Conservation (phyloP, 1,140 invertebrate species). For the Drosophila saltans region DNA sequence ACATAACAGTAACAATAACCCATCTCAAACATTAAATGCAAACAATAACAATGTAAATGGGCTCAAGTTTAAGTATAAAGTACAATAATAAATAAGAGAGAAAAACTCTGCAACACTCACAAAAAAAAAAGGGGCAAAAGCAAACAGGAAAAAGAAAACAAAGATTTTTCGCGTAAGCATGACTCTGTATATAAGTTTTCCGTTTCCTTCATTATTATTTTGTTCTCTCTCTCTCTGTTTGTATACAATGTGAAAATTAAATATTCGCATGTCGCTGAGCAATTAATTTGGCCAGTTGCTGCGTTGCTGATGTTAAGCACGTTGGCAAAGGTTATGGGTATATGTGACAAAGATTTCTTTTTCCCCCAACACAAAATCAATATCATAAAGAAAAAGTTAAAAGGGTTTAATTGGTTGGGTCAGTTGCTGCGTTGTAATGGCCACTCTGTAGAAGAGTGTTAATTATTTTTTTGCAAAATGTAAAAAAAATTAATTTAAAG, state of each 20-base stretch:
- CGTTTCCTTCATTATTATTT: constrained; percentile 22
- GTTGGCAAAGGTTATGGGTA: background rate
- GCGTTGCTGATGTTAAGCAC: background rate
- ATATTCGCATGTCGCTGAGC: constrained; percentile 70
- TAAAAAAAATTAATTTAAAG: too few species aligned
- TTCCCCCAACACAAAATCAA: background rate
- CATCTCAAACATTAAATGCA: constrained; percentile 22
- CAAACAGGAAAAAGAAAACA: constrained; percentile 24
- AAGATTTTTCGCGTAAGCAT: constrained; percentile 63
- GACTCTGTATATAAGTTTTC: constrained; percentile 60
- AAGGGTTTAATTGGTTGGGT: background rate
- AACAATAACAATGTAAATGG: constrained; percentile 30
- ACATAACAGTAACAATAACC: constrained; percentile 26
- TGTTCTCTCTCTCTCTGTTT: background rate
- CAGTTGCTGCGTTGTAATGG: background rate
- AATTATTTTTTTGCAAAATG: too few species aligned
- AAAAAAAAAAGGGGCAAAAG: constrained; percentile 31
- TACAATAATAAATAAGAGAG: constrained; percentile 71
- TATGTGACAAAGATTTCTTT: background rate
- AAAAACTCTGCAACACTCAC: constrained; percentile 38
- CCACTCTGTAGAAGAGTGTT: too few species aligned
- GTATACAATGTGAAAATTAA: constrained; percentile 64
- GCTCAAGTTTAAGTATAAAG: constrained; percentile 70
- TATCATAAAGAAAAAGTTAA: background rate
- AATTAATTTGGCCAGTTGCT: constrained; percentile 54